Base-by-base conservation (phyloP, 2,797 vertebrate species). In the Micropoecilia bifurca region DNA sequence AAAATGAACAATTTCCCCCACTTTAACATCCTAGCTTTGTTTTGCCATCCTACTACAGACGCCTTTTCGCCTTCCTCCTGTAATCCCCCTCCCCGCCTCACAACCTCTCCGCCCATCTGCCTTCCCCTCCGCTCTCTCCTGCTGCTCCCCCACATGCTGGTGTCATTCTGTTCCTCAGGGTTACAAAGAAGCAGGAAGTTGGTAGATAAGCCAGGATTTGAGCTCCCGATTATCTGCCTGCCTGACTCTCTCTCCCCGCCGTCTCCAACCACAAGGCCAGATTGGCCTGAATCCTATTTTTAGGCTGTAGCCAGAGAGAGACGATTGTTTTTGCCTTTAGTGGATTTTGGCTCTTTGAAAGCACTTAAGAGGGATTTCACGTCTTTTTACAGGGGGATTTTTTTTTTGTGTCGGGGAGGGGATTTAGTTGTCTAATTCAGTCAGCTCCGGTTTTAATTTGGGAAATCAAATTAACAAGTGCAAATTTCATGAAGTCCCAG, bases 141-240 rank as follows among this genome's bases (percentile, higher is more conserved):
- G 78, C 75, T 73, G 73, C 73, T 85, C 77, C 85, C 87, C 89
- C 33, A 75, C 89, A 87, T 59, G 85, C 88, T 86, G 91, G 82
- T 90, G 88, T 93, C 90, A 88, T 88, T 91, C 91, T 87, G 88
- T 86, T 92, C 88, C 86, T 88, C 84, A 22, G 87, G 91, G 90
- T 84, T 87, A 88, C 91, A 77, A 6, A 86, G 87, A 89, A 81
- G 86, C 92, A 92, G 94, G 94, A 95, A 95, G 95, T 93, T 85
- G 88, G 83, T 79, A 85, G 95, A 95, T 95, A 95, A 95, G 88
- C 94, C 93, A 92, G 94, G 92, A 95, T 92, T 95, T 95, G 91
- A 91, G 93, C 41, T 89, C 92, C 87, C 80, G 95, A 95, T 95
- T 94, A 95, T 93, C 95, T 89, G 90, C 89, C 91, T 85, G 86